A percentile compares a stretch with the other conserved stretches of the same genome.
phyloP scores from a whole-genome alignment of 1,140 invertebrate species.

The Hylaeus anthracinus region DNA sequence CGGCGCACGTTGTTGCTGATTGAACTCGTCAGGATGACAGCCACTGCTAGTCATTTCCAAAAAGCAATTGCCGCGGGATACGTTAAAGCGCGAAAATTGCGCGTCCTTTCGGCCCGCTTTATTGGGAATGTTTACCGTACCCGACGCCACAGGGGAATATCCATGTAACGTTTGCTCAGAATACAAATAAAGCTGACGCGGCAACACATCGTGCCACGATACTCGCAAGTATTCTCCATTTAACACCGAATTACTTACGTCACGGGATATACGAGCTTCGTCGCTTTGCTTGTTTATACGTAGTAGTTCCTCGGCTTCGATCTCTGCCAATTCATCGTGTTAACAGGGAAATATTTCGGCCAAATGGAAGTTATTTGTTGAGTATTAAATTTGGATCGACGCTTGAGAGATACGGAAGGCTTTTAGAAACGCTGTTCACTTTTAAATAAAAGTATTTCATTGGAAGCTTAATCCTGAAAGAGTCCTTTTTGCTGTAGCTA shows the following conservation, averaged over 20 bases:
- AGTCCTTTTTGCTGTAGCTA: too few species aligned
- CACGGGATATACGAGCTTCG: not conserved
- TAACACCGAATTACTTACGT: slow-evolving; percentile 1
- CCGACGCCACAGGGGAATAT: slow-evolving; percentile 38
- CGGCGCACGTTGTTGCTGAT: slow-evolving; percentile 4
- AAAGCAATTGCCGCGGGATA: slow-evolving; percentile 57
- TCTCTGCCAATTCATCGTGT: too few species aligned
- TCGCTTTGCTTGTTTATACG: too few species aligned
- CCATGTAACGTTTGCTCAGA: slow-evolving; percentile 46
- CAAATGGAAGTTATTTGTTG: too few species aligned
- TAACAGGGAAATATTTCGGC: too few species aligned
- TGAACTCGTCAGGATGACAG: slow-evolving; percentile 53
- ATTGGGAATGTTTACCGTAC: slow-evolving; percentile 35
- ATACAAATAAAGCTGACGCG: slow-evolving; percentile 36
- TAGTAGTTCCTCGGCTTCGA: not conserved
- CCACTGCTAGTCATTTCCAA: slow-evolving; percentile 53
- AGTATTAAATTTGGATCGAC: too few species aligned
- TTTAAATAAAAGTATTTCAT: too few species aligned
- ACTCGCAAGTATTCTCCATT: not conserved
- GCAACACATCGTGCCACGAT: not conserved
- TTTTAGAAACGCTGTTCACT: too few species aligned
- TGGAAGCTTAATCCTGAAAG: too few species aligned
- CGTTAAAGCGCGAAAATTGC: slow-evolving; percentile 65
- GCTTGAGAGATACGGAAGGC: too few species aligned
- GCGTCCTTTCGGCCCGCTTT: slow-evolving; percentile 36